Percentiles rank a stretch among this genome's conserved stretches.
These are phyloP conservation scores for Grammomys dolichurus DNA, from an alignment of 2,113 vertebrate species.

Conservation along the genomic window DNA sequence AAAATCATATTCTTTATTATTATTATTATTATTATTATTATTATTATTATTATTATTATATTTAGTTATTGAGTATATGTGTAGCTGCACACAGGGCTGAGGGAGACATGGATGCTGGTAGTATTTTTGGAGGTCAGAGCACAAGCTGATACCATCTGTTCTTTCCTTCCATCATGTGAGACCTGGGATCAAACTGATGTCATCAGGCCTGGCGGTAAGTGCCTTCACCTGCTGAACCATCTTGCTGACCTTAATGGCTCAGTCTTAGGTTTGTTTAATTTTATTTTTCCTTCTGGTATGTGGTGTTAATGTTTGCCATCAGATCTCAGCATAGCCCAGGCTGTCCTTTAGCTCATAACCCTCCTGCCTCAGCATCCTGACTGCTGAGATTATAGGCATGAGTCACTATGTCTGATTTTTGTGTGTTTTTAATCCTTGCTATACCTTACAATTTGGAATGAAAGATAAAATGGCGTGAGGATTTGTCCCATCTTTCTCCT, in stretches of 20 bases:
- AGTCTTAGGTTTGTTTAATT: neutral
- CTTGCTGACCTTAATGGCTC: neutral
- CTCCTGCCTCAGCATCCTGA: neutral
- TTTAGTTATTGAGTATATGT: neutral
- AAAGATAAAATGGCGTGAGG: neutral
- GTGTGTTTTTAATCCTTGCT: conserved; percentile 27
- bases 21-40: too few species aligned
- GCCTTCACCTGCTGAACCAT: neutral
- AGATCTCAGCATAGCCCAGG: neutral
- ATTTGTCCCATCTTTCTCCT: neutral
- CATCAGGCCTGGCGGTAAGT: neutral
- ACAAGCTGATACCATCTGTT: neutral
- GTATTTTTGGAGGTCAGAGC: neutral
- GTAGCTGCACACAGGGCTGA: neutral
- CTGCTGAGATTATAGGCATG: neutral
- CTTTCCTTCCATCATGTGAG: neutral
- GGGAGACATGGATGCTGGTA: neutral
- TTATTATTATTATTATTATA: neutral
- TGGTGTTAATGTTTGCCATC: neutral
- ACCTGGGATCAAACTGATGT: neutral
- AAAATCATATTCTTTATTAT: neutral
- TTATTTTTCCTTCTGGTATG: neutral
- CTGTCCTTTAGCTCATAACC: neutral
- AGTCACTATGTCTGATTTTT: neutral
- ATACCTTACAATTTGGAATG: neutral